phyloP scores from a whole-genome alignment of 1,140 invertebrate genomes.

The Nasonia longicornis region DNA sequence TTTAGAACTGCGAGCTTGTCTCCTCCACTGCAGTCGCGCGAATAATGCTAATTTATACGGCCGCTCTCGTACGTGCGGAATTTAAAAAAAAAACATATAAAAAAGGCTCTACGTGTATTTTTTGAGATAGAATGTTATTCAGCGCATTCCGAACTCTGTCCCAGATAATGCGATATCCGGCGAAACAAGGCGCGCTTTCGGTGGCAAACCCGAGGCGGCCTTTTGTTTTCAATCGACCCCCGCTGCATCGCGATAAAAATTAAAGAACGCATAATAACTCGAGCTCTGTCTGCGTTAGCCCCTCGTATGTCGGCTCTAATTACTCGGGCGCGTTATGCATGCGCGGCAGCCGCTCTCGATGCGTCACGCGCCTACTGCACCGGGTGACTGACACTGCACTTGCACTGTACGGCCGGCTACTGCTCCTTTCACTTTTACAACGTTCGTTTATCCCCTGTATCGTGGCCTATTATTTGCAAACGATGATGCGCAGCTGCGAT shows the following conservation, averaged over 20 bases:
- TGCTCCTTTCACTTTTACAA: too few relatives aligned
- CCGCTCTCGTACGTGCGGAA: too few relatives aligned
- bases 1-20: too few relatives aligned
- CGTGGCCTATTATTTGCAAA: too few relatives aligned
- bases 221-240: not conserved
- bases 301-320: conserved; percentile 8
- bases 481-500: too few relatives aligned
- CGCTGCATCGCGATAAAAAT: conserved; percentile 16
- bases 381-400: not conserved
- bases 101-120: too few relatives aligned
- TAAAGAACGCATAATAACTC: conserved; percentile 20
- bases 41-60: too few relatives aligned
- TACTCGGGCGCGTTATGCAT: conserved; percentile 1
- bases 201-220: not conserved
- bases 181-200: not conserved
- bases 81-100: too few relatives aligned
- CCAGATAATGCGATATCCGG: conserved; percentile 10
- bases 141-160: not conserved
- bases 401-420: not conserved
- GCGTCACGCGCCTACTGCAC: not conserved
- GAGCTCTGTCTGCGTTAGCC: too few relatives aligned
- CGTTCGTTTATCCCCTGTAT: too few relatives aligned
- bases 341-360: not conserved
- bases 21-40: too few relatives aligned
- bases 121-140: too few relatives aligned